A percentile compares a stretch with the other conserved stretches of the same genome.
Conservation (phyloP, 2,888 invertebrate species). For the Caenorhabditis afra region DNA sequence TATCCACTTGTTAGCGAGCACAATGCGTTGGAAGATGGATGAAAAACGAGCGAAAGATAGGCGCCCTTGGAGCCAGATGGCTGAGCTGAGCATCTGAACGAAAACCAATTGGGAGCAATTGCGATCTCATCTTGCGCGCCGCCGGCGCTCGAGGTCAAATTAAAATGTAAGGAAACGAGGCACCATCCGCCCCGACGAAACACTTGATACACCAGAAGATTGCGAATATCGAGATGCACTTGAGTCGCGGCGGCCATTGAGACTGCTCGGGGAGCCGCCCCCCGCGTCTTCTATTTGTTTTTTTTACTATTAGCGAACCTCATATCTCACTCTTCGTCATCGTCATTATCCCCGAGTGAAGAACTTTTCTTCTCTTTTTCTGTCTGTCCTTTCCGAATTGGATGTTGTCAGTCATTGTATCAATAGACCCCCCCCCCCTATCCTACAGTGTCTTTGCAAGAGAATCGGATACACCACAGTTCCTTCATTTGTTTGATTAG, state of each 20-base stretch:
- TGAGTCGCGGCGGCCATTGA: conserved; percentile 51
- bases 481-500: conserved; percentile 4
- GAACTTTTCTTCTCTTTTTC: too few species aligned
- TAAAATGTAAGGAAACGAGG: conserved; percentile 37
- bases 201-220: conserved; percentile 62
- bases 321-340: conserved; percentile 16
- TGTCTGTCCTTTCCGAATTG: conserved; percentile 16
- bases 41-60: neutral
- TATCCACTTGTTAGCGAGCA: conserved; percentile 28
- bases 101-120: conserved; percentile 21
- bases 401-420: conserved; percentile 22
- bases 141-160: conserved; percentile 20
- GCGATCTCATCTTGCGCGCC: too few species aligned
- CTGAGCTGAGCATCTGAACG: neutral
- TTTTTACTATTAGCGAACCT: conserved; percentile 43
- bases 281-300: conserved; percentile 31
- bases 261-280: conserved; percentile 13
- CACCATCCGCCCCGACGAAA: conserved; percentile 36
- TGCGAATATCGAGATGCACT: conserved; percentile 60
- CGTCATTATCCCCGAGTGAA: too few species aligned
- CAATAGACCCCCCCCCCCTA: neutral
- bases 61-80: too few species aligned
- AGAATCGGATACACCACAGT: neutral
- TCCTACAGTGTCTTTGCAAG: conserved; percentile 2
- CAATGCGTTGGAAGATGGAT: neutral